Base-by-base conservation (phyloP, 2,797 vertebrate species). In the Manis crassicaudata region DNA sequence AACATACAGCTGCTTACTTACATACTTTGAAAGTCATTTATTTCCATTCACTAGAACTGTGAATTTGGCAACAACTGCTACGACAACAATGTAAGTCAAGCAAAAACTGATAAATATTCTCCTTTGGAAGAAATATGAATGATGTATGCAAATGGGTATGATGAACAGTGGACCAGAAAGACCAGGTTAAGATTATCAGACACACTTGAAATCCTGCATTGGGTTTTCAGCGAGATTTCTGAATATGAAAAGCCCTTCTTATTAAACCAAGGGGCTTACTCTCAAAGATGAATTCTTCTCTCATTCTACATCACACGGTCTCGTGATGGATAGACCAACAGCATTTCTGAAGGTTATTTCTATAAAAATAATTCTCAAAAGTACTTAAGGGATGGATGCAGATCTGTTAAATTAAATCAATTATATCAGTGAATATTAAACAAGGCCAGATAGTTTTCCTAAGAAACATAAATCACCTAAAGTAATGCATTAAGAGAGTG, bases 311-410 rank as follows among this genome's bases (percentile, higher is more conserved):
- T 93, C 73, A 83, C 65, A 80, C 72, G 75, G 37, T 11, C 56
- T 90, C 95, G 46, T 92, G 86, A 94, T 54, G 60, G 83, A 76
- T 90, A 11, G 52, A 89, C 81, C 7, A 91, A 84, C 18, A 70
- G 67, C 35, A 3, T 27, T 65, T 32, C 73, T 46, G 56, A 88
- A 79, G 43, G 92, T 37, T 11, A 50, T 79, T 95, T 97, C 93
- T 54, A 63, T 90, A 83, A 96, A 70, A 96, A 92, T 46, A 92
- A 95, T 95, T 97, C 90, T 97, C 67, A 58, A 97, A 97, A 96
- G 37, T 7, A 43, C 72, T 92, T 89, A 83, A 92, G 14, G 7
- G 95, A 91, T 96, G 2, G 27, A 95, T 27, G 21, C 0, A 4
- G 4, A 0, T 0, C 37, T 97, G 98, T 97, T 73, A 14, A 89